These are phyloP conservation scores for Sanderia malayensis DNA, from an alignment of 30 jellyfish, hydroid and myxozoan species.

Conservation along the genomic window DNA sequence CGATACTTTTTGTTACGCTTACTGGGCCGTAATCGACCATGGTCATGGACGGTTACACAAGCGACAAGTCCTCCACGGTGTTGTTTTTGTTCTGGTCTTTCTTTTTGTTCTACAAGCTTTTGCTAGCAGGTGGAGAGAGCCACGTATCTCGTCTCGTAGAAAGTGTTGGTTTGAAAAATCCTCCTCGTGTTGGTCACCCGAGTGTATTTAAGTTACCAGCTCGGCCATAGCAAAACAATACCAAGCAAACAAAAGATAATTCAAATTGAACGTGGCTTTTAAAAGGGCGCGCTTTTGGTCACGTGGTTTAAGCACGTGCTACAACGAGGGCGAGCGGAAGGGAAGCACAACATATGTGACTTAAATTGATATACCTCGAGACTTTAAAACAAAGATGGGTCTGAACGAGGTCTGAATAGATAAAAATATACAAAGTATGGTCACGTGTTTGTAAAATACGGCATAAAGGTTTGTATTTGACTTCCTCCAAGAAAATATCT, in stretches of 20 bases:
- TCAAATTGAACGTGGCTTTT: constrained; percentile 40
- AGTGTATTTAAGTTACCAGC: constrained; percentile 40
- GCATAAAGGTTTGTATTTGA: too few relatives aligned
- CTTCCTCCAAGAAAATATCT: too few relatives aligned
- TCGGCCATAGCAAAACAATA: constrained; percentile 45
- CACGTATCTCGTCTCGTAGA: constrained; percentile 71
- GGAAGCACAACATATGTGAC: not conserved
- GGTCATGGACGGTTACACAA: constrained; percentile 92
- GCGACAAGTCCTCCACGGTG: constrained; percentile 53
- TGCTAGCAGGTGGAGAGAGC: constrained; percentile 79
- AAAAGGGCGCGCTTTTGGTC: constrained; percentile 59
- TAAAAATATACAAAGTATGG: too few relatives aligned
- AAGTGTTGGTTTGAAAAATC: constrained; percentile 61
- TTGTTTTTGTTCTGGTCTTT: constrained; percentile 49
- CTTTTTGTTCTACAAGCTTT: constrained; percentile 71
- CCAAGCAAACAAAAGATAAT: constrained; percentile 53
- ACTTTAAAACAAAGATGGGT: too few relatives aligned
- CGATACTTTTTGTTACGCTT: constrained; percentile 81
- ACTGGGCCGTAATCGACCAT: constrained; percentile 99
- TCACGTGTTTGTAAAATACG: too few relatives aligned
- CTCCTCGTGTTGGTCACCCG: constrained; percentile 82
- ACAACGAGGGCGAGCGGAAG: not conserved
- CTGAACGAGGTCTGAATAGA: too few relatives aligned
- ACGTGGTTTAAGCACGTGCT: constrained; percentile 65
- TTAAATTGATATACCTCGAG: too few relatives aligned